Percentiles rank a stretch among this genome's conserved stretches.
phyloP scores from a whole-genome alignment of 2,797 vertebrate genomes.

The Anolis apletophallus region DNA sequence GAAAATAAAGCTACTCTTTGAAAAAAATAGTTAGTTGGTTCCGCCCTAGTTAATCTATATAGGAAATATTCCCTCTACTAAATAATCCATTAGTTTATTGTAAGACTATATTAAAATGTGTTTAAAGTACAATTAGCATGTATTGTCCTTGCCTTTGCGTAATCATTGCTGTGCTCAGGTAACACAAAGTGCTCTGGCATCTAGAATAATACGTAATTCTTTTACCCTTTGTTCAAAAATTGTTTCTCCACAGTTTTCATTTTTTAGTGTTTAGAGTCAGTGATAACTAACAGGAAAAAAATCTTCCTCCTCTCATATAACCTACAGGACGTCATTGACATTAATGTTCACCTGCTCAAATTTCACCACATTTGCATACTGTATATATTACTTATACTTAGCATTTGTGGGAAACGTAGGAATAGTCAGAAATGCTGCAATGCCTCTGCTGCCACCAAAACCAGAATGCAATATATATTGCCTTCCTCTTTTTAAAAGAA shows the following conservation, averaged over 20 bases:
- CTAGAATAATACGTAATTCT: background rate
- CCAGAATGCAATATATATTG: background rate
- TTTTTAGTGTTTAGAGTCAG: background rate
- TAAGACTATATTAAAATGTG: background rate
- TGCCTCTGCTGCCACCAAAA: background rate
- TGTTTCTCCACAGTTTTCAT: background rate
- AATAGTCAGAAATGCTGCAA: background rate
- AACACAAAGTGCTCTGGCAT: conserved; percentile 11
- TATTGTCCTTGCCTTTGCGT: background rate
- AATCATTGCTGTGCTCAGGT: background rate
- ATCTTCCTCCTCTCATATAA: background rate
- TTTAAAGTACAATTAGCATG: background rate
- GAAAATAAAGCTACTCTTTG: background rate
- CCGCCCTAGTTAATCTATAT: background rate
- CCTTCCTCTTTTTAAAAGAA: background rate
- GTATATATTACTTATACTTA: background rate
- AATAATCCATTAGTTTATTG: background rate
- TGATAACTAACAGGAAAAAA: background rate
- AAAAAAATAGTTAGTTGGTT: background rate
- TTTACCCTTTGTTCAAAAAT: background rate
- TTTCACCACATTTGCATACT: background rate
- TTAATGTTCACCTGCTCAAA: background rate
- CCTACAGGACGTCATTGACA: background rate
- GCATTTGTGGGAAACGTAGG: background rate
- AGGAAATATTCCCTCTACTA: background rate